phyloP scores from a whole-genome alignment of 2,888 invertebrate genomes.

The Tipula confusa region DNA sequence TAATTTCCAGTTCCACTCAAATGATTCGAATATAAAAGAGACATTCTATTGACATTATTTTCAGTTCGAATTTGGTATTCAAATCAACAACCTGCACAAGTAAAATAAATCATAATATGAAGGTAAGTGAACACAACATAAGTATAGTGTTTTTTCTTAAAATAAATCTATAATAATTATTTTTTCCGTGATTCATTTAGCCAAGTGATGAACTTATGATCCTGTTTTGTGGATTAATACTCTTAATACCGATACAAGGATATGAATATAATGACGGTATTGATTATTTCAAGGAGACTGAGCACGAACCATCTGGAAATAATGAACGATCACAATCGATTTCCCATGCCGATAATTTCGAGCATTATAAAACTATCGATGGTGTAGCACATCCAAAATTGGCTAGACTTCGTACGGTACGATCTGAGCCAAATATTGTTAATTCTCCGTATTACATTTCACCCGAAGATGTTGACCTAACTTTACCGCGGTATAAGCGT shows the following conservation, averaged over 20 bases:
- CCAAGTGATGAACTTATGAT: background rate
- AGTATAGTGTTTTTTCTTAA: background rate
- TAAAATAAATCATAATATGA: background rate
- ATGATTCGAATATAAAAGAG: background rate
- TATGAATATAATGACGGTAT: background rate
- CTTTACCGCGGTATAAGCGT: background rate
- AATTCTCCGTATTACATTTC: conserved; percentile 28
- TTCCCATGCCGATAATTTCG: background rate
- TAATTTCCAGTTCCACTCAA: conserved; percentile 25
- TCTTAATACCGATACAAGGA: conserved; percentile 14
- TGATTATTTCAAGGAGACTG: conserved; percentile 26
- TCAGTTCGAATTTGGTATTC: conserved; percentile 5
- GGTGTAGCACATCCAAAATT: background rate
- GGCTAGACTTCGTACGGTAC: background rate
- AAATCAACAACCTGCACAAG: background rate
- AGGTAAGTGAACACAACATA: background rate
- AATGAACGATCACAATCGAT: conserved; percentile 29
- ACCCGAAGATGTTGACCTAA: conserved; percentile 1
- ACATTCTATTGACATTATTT: background rate
- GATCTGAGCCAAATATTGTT: background rate
- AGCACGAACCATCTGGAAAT: background rate
- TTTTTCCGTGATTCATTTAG: background rate
- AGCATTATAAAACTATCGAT: background rate
- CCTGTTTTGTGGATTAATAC: conserved; percentile 21
- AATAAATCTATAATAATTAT: background rate